Percentiles rank a stretch among this genome's conserved stretches.
phyloP scores from a whole-genome alignment of 2,797 vertebrate genomes.

The Limnodromus scolopaceus region DNA sequence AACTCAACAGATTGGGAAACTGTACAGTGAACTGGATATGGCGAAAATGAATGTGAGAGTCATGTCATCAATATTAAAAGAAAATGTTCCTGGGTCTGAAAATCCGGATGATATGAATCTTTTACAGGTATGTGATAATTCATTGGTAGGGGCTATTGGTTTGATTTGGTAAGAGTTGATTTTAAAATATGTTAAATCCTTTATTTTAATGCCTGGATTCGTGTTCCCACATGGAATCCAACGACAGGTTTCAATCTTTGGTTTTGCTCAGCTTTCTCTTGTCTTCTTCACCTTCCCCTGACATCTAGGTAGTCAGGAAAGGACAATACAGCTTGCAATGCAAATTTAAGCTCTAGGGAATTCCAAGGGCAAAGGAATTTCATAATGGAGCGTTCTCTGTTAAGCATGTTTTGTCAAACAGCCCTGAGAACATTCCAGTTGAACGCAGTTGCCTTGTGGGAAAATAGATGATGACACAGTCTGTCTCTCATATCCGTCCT shows the following conservation, averaged over 20 bases:
- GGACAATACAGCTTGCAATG: neutral
- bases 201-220: neutral
- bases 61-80: constrained; percentile 80
- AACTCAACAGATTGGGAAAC: constrained; percentile 77
- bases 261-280: neutral
- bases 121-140: constrained; percentile 70
- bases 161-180: neutral
- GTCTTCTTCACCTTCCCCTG: neutral
- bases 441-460: neutral
- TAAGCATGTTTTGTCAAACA: constrained; percentile 39
- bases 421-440: constrained; percentile 50
- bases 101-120: constrained; percentile 77
- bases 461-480: neutral
- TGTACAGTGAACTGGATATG: constrained; percentile 84
- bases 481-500: neutral
- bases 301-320: neutral
- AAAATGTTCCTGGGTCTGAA: constrained; percentile 78
- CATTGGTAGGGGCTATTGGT: neutral
- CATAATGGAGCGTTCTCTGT: constrained; percentile 17
- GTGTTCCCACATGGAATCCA: neutral
- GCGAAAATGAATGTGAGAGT: constrained; percentile 80
- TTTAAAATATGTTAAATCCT: neutral
- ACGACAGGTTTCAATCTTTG: neutral
- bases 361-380: constrained; percentile 46
- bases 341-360: constrained; percentile 19